Evolutionary conservation across 2,888 invertebrate species (phyloP), one percentile per base, ranked within the genome.

Genomic region (Hoplodrina ambigua): DNA sequence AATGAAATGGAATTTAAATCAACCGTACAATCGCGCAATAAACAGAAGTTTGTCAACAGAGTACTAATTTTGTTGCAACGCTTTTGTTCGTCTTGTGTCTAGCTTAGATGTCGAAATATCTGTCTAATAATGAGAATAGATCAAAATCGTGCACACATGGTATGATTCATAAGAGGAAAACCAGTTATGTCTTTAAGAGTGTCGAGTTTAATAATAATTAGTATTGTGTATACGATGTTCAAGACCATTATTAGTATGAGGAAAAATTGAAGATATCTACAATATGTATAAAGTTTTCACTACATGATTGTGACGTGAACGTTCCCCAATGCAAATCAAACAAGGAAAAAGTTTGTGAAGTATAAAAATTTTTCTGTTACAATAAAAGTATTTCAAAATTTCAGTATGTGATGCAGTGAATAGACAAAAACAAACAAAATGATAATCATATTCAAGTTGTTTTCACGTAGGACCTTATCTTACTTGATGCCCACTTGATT

Each of bases 151-250:
- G 52, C 50, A 56, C 44, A 46, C 20, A 19, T 52, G 17, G 33
- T 37, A 53, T 78, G 58, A 71, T 57, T 78, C 75, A 71, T 66
- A 52, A 17, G 41, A 66, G 60, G 44, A 68, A 75, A 79, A 75
- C 71, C 53, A 62, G 78, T 59, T 69, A 19, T 60, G 17, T 54
- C 25, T 68, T 25, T 57, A 46, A 20, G 46, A 19, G 54, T 54
- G 68, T 55, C 50, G 13, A 65, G 41, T 53, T 59, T 44, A 58
- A 17, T 61, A 13, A 46, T 65, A 13, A 52, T 64, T 46, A 68
- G n/a, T 44, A 49, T 25, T 50, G 15, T 72, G 46, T 49, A 20
- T 33, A 46, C 55, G n/a, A 49, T 17, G 15, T 61, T 60, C 20
- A 46, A 6, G 54, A 63, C 33, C 19, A 62, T 37, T 61, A 41